A percentile compares a stretch with the other conserved stretches of the same genome.
Evolutionary conservation across 1,140 invertebrate genomes (phyloP).

Genomic region (Spodoptera frugiperda): DNA sequence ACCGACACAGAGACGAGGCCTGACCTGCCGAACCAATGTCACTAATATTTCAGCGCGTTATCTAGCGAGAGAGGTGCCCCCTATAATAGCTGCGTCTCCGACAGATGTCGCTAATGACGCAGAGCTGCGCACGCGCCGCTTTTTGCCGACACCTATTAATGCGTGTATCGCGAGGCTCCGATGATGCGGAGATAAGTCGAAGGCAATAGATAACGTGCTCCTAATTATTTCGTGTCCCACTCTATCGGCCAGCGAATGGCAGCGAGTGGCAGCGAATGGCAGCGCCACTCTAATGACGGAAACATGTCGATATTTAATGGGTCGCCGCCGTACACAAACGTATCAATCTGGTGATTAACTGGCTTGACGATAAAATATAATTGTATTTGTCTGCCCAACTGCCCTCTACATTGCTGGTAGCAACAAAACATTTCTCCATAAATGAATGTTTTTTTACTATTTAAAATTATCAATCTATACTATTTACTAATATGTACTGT

Average conservation of each 20-base stretch:
- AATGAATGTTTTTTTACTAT: too few relatives aligned
- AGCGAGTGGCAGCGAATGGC: not conserved
- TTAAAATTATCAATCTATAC: too few relatives aligned
- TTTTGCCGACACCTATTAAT: conserved; percentile 44
- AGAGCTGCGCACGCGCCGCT: conserved; percentile 42
- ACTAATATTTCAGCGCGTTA: conserved; percentile 21
- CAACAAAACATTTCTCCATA: too few relatives aligned
- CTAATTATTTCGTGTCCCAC: conserved; percentile 35
- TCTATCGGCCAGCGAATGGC: not conserved
- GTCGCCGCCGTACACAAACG: not conserved
- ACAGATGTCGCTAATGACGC: conserved; percentile 44
- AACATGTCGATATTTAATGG: conserved; percentile 6
- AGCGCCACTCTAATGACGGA: conserved; percentile 1
- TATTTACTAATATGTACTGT: too few relatives aligned
- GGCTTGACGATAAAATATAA: too few relatives aligned
- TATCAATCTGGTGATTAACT: too few relatives aligned
- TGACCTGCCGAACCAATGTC: not conserved
- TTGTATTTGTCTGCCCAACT: too few relatives aligned
- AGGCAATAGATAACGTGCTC: conserved; percentile 30
- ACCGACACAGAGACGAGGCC: not conserved
- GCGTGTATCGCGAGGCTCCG: conserved; percentile 36
- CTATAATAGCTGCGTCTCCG: not conserved
- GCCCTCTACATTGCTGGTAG: too few relatives aligned
- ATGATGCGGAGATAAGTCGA: conserved; percentile 17
- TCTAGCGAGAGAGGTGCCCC: conserved; percentile 16